phyloP scores from a whole-genome alignment of 2,113 vertebrate species.

The Pogona vitticeps region DNA sequence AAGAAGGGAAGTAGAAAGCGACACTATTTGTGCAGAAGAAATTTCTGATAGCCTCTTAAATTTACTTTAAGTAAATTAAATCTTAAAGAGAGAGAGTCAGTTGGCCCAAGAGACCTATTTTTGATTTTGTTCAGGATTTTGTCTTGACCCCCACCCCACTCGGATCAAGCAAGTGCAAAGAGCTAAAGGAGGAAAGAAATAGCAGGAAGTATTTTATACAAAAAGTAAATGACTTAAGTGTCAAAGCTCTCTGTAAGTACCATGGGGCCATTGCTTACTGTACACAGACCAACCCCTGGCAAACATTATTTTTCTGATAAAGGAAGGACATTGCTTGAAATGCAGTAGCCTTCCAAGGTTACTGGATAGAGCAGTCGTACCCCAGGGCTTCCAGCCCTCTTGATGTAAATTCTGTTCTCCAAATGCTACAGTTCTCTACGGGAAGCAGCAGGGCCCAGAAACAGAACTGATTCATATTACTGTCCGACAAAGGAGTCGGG shows the following conservation, averaged over 20 bases:
- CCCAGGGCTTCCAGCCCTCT: background rate
- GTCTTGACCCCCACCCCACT: background rate
- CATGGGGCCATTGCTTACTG: background rate
- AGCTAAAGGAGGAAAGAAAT: background rate
- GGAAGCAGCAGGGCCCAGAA: background rate
- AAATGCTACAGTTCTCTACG: background rate
- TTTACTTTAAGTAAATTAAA: no score
- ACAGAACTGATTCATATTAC: background rate
- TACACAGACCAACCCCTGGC: background rate
- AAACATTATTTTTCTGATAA: background rate
- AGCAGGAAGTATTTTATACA: background rate
- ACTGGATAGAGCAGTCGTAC: background rate
- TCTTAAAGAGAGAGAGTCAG: background rate
- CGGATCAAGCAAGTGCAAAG: background rate
- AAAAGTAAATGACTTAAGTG: background rate
- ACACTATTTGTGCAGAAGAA: background rate
- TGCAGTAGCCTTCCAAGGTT: background rate
- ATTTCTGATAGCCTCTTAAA: background rate
- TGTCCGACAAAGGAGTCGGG: background rate
- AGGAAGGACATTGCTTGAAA: background rate
- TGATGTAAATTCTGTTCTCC: background rate
- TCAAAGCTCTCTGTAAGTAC: background rate
- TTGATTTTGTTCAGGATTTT: background rate
- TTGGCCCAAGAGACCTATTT: background rate
- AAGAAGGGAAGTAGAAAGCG: background rate